Base-by-base conservation (phyloP, 2,888 invertebrate species). In the Atherix ibis region DNA sequence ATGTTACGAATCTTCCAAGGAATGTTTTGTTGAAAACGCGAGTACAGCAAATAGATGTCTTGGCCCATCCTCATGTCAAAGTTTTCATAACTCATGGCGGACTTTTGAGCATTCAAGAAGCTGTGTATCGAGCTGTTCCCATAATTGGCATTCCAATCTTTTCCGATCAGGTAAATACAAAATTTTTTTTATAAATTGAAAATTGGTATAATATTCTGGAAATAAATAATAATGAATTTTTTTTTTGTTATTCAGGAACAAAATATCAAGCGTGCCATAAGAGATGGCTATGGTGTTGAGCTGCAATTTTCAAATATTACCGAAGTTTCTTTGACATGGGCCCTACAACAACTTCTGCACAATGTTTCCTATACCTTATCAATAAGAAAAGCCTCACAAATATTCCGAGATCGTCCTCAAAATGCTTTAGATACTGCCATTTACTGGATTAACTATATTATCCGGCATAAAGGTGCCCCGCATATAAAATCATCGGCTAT, bases 31-130 rank as follows among this genome's bases (percentile, higher is more conserved):
- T 57, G 5, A 54, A 56, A 28, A 63, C 64, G 41, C 63, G 63
- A 53, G 51, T 67, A 15, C 64, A 67, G 2, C 69, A 70, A 43
- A 59, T 61, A 29, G 67, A 66, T 43, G 56, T 70, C 13, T 37
- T 61, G 41, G 63, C 58, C 2, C 64, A 65, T 51, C 63, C 62
- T 0, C 58, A 58, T 37, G 44, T 65, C 1, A 56, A 52, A 26
- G 45, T 55, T 1, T 65, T 64, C 40, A 53, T 65, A 4, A 58
- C 57, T 35, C 64, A 64, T 35, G 65, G 64, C 1, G 59, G 58
- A 32, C 39, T 58, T 3, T 43, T 63, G 18, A 53, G 59, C 19
- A 41, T 60, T 6, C 63, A 62, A 42, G 65, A 65, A 40, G 54
- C 61, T 1, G 50, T 64, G n/a, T 44, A 53, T 13, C 49, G 62